These are phyloP conservation scores for Eulemur coronatus DNA, from an alignment of 2,797 vertebrate species.

Conservation along the genomic window DNA sequence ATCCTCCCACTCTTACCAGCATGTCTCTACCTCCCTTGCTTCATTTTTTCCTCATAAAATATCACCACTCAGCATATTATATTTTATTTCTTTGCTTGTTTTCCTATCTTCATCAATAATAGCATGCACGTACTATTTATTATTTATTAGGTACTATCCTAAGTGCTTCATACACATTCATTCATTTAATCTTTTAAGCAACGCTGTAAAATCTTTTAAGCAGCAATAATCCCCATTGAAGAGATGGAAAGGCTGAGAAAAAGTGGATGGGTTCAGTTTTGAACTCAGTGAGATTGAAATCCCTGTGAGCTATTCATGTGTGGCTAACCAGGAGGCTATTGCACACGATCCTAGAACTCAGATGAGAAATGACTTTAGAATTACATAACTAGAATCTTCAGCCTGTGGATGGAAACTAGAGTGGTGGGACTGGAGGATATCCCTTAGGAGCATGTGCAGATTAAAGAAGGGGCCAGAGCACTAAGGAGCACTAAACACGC, in stretches of 20 bases:
- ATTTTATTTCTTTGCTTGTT: conserved; percentile 13
- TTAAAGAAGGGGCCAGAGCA: background rate
- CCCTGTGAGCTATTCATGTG: background rate
- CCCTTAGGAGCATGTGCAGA: background rate
- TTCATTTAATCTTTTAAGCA: background rate
- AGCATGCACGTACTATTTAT: background rate
- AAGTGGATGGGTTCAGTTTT: background rate
- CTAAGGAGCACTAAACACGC: background rate
- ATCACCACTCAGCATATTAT: background rate
- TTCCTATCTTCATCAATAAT: background rate
- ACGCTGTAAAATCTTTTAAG: background rate
- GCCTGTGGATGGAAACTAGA: background rate
- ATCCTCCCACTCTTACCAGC: background rate
- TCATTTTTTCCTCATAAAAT: background rate
- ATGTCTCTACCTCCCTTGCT: background rate
- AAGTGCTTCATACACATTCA: background rate
- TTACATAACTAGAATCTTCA: background rate
- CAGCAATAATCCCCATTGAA: background rate
- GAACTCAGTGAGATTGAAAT: background rate
- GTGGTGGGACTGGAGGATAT: background rate
- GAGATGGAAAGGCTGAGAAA: background rate
- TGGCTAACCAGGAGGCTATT: background rate
- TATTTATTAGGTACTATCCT: background rate
- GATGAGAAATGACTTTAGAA: background rate
- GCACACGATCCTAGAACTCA: background rate